Conservation (phyloP, 2,797 vertebrate species). For the Sebastiscus albofasciatus region DNA sequence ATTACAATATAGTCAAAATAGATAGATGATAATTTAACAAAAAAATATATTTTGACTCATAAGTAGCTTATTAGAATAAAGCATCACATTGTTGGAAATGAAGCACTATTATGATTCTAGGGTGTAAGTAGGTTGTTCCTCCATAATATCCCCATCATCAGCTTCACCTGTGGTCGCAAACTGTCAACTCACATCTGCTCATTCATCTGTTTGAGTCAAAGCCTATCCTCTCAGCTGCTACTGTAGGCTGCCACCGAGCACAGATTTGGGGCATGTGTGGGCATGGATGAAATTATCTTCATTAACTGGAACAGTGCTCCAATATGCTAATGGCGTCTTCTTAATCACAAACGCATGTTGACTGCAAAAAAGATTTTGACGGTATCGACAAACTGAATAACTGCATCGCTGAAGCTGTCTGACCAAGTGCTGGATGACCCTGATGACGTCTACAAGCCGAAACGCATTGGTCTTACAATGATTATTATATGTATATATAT, state of each 20-base stretch:
- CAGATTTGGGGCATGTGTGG: conserved; percentile 62
- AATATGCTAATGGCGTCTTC: conserved; percentile 72
- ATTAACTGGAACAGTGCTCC: conserved; percentile 72
- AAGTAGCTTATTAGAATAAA: background rate
- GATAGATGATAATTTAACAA: background rate
- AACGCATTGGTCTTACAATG: background rate
- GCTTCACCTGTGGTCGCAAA: conserved; percentile 64
- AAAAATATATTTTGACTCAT: background rate
- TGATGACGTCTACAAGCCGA: background rate
- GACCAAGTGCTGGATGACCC: background rate
- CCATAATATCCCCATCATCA: conserved; percentile 41
- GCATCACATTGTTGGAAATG: background rate
- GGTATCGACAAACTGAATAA: conserved; percentile 48
- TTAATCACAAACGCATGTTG: conserved; percentile 66
- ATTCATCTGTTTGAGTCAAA: conserved; percentile 67
- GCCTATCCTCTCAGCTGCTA: conserved; percentile 61
- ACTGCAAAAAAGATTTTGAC: conserved; percentile 62
- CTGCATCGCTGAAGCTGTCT: conserved; percentile 38
- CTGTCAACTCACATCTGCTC: conserved; percentile 72
- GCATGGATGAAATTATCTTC: conserved; percentile 75
- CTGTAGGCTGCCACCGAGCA: conserved; percentile 55
- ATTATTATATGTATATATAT: background rate
- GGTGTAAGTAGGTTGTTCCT: conserved; percentile 28
- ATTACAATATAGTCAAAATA: background rate
- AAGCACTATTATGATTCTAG: conserved; percentile 3